Percentiles rank a stretch among this genome's conserved stretches.
Conservation (phyloP, 2,888 invertebrate genomes). For the Brachylomia viminalis region DNA sequence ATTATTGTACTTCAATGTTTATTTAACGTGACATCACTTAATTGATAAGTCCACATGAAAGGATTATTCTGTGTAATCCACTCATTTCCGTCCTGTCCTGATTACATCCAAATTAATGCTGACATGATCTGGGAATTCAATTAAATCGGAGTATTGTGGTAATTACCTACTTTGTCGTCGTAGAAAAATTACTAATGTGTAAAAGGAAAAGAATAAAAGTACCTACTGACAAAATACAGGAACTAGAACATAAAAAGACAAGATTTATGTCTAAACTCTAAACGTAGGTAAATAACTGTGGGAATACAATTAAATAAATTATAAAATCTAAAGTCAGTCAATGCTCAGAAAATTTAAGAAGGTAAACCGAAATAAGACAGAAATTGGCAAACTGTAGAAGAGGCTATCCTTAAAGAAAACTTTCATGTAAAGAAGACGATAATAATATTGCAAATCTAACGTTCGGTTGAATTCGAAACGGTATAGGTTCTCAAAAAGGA, state of each 20-base stretch:
- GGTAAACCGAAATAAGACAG: neutral
- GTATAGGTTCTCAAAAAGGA: neutral
- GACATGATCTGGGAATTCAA: constrained; percentile 40
- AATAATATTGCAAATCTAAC: neutral
- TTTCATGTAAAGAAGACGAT: neutral
- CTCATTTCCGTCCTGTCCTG: constrained; percentile 43
- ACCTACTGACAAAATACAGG: neutral
- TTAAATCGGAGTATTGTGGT: constrained; percentile 14
- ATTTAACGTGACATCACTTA: constrained; percentile 52
- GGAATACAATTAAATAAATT: neutral
- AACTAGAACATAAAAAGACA: neutral
- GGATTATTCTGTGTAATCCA: constrained; percentile 51
- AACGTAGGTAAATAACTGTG: neutral
- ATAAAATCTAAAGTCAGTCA: neutral
- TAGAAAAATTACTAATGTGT: neutral
- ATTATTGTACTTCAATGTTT: constrained; percentile 21
- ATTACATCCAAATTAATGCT: constrained; percentile 51
- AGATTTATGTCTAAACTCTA: neutral
- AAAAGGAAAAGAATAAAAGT: neutral
- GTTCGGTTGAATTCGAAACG: neutral
- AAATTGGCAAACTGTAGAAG: neutral
- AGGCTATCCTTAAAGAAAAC: neutral
- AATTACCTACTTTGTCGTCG: neutral
- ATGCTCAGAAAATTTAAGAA: neutral
- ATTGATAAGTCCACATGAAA: constrained; percentile 49